Base-by-base conservation (phyloP, 2,888 invertebrate genomes). In the Conchocele bisecta region DNA sequence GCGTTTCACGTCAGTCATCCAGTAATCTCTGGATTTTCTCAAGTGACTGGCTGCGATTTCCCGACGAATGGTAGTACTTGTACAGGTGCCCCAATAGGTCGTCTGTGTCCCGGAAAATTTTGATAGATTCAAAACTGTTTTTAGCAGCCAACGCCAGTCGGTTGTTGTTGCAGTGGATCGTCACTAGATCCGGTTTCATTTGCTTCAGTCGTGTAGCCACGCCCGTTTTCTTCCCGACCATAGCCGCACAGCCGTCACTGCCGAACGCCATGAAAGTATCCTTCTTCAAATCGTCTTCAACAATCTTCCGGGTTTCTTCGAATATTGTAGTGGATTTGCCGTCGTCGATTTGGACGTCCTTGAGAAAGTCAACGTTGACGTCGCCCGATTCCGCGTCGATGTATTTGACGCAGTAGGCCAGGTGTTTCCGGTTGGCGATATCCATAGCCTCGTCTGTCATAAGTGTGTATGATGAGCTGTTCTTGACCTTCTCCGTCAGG, bases 281-380 rank as follows among this genome's bases (percentile, higher is more conserved):
- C 13, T 28, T 13, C 17, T 33, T 26, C 13, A 56, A 9, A 22
- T 61, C 54, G 2, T 54, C 33, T 24, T 58, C 33, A 1, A 60
- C 61, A n/a, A 51, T 39, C 28, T 39, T 42, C 51, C 44, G 37
- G 6, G 59, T 56, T 33, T 69, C 69, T 22, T 44, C 37, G 24
- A 69, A 63, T 11, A 70, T 70, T 7, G 70, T 70, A 53, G 64
- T 59, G 15, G 64, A 64, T 24, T 63, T 64, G 17, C 70, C 70
- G 59, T 64, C 35, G 28, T 33, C 4, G 11, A 70, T 29, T 22
- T 20, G 28, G 0, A 64, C 64, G 54, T 70, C 70, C n/a, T 58
- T 58, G 6, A 64, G 4, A 39, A 48, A 64, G 33, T 59, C 54
- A n/a, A 53, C 46, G 31, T 48, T 61, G 17, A 37, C 37, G 7